These are phyloP conservation scores for Mus pahari DNA, from an alignment of 2,113 vertebrate species.

Conservation along the genomic window DNA sequence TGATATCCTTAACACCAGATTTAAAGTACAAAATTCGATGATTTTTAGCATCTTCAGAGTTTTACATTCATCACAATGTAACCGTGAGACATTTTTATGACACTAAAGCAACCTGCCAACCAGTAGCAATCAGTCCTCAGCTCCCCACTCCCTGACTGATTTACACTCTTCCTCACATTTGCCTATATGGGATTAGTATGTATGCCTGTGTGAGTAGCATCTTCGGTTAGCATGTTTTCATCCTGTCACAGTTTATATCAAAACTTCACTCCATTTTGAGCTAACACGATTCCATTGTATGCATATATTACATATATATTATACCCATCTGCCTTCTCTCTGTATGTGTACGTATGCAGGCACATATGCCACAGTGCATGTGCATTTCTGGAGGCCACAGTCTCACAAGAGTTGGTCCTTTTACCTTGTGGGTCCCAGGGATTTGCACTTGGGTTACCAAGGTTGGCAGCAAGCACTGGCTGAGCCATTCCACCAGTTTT, in stretches of 20 bases:
- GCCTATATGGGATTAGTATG: not conserved
- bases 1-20: slow-evolving; percentile 25
- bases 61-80: not conserved
- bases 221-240: slow-evolving; percentile 36
- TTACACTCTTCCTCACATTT: not conserved
- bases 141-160: not conserved
- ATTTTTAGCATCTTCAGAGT: slow-evolving; percentile 17
- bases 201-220: not conserved
- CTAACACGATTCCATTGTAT: not conserved
- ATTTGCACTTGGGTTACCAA: not conserved
- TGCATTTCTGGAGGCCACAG: not conserved
- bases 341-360: not conserved
- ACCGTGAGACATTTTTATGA: not conserved
- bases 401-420: not conserved
- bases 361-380: not conserved
- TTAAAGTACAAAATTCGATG: not conserved
- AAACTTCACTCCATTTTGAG: slow-evolving; percentile 1
- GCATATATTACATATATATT: not conserved
- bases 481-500: not conserved
- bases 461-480: not conserved
- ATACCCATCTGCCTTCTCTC: too few species aligned
- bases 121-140: not conserved
- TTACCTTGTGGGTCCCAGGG: not conserved
- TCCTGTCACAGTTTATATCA: not conserved
- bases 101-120: not conserved